phyloP scores from a whole-genome alignment of 2,113 vertebrate genomes.

The Paratilapia polleni region DNA sequence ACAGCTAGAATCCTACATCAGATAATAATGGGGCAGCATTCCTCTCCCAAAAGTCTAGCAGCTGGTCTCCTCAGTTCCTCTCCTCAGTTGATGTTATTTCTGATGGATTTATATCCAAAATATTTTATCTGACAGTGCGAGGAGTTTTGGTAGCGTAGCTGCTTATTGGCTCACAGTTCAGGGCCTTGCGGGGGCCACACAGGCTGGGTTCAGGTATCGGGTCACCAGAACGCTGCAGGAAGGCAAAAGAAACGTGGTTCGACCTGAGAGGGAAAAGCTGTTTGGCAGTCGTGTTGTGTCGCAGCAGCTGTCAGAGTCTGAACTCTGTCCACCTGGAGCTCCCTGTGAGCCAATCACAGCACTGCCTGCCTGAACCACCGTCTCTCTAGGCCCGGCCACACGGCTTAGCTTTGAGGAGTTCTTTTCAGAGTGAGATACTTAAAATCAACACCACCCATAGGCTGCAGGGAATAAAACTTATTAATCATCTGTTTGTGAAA shows the following conservation, averaged over 20 bases:
- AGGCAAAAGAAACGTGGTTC: neutral
- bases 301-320: constrained; percentile 12
- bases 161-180: neutral
- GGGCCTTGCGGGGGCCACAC: neutral
- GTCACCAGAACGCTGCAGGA: neutral
- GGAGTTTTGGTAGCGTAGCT: neutral
- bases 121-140: neutral
- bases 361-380: neutral
- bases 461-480: neutral
- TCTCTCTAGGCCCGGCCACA: neutral
- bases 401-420: neutral
- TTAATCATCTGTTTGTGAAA: neutral
- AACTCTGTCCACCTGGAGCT: constrained; percentile 7
- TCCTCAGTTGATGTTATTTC: no score
- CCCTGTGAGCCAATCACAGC: constrained; percentile 4
- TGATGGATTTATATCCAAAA: neutral
- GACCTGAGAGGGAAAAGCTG: neutral
- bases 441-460: neutral
- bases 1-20: no score
- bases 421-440: neutral
- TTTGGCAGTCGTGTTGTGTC: neutral
- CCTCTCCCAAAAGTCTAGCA: no score
- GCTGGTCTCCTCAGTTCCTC: no score
- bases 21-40: no score
- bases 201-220: neutral